Conservation (phyloP, 2,797 vertebrate genomes). For the Helostoma temminkii region DNA sequence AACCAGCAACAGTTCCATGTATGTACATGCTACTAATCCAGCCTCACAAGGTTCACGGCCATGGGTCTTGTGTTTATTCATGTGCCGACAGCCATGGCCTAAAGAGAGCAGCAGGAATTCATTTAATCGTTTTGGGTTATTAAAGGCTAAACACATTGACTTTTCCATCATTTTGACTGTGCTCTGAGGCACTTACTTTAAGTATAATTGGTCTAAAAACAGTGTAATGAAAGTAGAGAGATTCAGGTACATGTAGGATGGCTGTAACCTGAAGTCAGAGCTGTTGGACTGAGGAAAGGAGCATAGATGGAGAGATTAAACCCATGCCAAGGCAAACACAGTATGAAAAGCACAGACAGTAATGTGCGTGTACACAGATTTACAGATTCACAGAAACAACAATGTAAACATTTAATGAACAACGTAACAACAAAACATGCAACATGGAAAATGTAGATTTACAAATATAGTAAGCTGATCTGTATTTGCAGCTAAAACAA, state of each 20-base stretch:
- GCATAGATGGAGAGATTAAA: not conserved
- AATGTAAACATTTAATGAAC: not conserved
- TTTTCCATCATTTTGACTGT: conserved; percentile 44
- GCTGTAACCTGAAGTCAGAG: conserved; percentile 20
- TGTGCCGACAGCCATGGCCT: conserved; percentile 33
- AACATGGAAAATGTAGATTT: not conserved
- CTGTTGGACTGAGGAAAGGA: conserved; percentile 8
- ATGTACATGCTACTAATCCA: conserved; percentile 63
- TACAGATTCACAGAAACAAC: not conserved
- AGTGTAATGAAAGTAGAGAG: conserved; percentile 45
- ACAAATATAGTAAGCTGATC: conserved; percentile 4
- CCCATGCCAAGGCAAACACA: not conserved
- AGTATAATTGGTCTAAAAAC: conserved; percentile 38
- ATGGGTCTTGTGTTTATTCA: conserved; percentile 52
- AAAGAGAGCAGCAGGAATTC: conserved; percentile 50
- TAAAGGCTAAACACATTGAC: conserved; percentile 33
- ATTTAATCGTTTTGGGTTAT: conserved; percentile 49
- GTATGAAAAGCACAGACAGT: too few species aligned
- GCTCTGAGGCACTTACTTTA: conserved; percentile 32
- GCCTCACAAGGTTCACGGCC: conserved; percentile 49
- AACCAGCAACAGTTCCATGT: conserved; percentile 70
- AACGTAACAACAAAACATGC: not conserved
- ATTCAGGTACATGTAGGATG: conserved; percentile 36
- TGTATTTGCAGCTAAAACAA: conserved; percentile 9
- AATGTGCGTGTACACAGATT: not conserved